Base-by-base conservation (phyloP, 2,797 vertebrate species). In the Valencia hispanica region DNA sequence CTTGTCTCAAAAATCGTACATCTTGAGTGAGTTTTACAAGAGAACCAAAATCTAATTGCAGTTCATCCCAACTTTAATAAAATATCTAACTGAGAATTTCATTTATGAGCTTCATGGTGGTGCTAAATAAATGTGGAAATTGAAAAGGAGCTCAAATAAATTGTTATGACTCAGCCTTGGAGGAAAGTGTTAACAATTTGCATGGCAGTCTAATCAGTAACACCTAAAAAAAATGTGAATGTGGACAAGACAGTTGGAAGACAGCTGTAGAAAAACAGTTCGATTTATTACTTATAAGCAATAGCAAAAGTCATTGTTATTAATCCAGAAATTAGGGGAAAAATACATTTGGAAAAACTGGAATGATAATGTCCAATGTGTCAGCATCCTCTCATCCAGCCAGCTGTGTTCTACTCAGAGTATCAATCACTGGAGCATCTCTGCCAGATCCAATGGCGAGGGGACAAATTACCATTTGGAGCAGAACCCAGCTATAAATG, bases 381-480 rank as follows among this genome's bases (percentile, higher is more conserved):
- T 79, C 72, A 32, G 39, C 61, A 36, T 78, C 48, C 32, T 65
- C 65, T 59, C 47, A 73, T 72, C 18, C 61, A 30, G n/a, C 68
- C 70, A 72, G 79, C 72, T 77, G 69, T 77, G 82, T 78, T 71
- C 72, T 79, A 34, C 78, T 78, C 43, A 11, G 66, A 30, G 34
- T 84, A 87, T 86, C 91, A 84, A 74, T 92, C 88, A 82, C 76
- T 43, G 73, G 68, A 68, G 73, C 18, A 65, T 27, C 78, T 1
- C 47, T 41, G n/a, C 72, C 75, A 65, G 6, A 82, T 71, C 82
- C 86, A 82, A 72, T 71, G 78, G 82, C 86, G 83, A 75, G 79
- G 80, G 25, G 51, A 90, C 84, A 89, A 89, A 90, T 92, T 88
- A 86, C 80, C 86, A 84, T 90, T 86, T 80, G 84, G 82, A 92